Evolutionary conservation across 53 echinoderm and acorn worm species (phyloP), one percentile per base, ranked within the genome.

Genomic region (Temnopleurus reevesii): DNA sequence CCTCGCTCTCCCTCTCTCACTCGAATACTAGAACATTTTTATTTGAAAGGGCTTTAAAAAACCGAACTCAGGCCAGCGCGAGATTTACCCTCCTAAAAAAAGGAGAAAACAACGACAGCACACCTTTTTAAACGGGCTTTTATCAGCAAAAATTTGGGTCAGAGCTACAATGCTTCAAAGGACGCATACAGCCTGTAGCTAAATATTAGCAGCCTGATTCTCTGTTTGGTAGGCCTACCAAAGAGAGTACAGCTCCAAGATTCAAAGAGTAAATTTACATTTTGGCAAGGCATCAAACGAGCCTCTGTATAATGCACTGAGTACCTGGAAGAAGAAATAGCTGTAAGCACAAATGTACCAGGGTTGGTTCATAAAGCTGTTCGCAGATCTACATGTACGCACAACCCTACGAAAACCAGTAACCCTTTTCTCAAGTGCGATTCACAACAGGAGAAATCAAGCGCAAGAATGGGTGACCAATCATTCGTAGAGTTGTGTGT

Each of bases 21-120:
- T 28, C 46, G 79, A 79, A 79, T 79, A 49, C 79, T 47, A 79
- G 30, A 71, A 71, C 41, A 33, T 56, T 56, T 71, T 41, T 71
- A 36, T 71, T 71, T 71, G 71, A 38, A 7, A 71, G 71, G 71
- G 38, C 23, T 71, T 56, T 71, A n/a, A 71, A 71, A 19, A 8
- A 63, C 63, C 63, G 8, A 63, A 18, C 23, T 41, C n/a, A 41
- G 71, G 41, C 71, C 71, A 71, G 36, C 71, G 38, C 41, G 2
- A 38, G 24, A 56, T 56, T 38, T 79, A 46, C 30, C 76, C 46
- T 65, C 36, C 23, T 79, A 60, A 71, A 71, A 79, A 47, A 79
- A 13, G 51, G 17, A 49, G 79, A n/a, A n/a, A n/a, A n/a, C n/a
- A n/a, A n/a, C 79, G 29, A 28, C 27, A 36, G n/a, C 38, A 27